Base-by-base conservation (phyloP, 2,888 invertebrate species). In the Polydesmus complanatus region DNA sequence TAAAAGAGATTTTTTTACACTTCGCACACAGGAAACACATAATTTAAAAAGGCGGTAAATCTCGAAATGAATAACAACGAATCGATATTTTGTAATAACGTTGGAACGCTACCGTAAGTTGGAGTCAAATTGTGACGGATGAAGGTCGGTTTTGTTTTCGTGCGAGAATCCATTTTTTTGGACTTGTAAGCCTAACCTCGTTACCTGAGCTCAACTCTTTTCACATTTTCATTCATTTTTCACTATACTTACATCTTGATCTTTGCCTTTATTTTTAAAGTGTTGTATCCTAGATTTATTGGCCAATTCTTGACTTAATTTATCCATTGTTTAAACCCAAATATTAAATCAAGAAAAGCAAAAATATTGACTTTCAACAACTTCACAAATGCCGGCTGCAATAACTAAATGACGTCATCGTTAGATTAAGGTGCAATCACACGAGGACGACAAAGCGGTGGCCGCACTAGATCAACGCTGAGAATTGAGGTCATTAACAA, bases 201-300 rank as follows among this genome's bases (percentile, higher is more conserved):
- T n/a, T 19, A 25, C n/a, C 3, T 25, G 54, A 21, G 21, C 52
- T 21, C 11, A 18, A 22, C 11, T 27, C 14, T 19, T 25, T 22
- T 22, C 26, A 55, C 55, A 1, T 27, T 19, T 22, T 14, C 55
- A n/a, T 27, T 19, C 27, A 27, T 55, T n/a, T 47, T 47, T n/a
- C 18, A 18, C n/a, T 19, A 64, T 76, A 85, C 90, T 86, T 81
- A 94, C 95, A 80, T 96, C 96, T 78, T 92, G 92, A 81, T 97
- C 96, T 82, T 96, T 97, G 73, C 96, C 96, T 82, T 92, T 92
- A 82, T 97, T 96, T 85, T 97, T 97, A 79, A 93, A 94, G 48
- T 56, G 52, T 14, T 62, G 60, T 60, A 62, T 25, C 50, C 62
- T 51, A 23, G 62, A 62, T 52, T 60, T 60, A 27, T 60, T 62